Evolutionary conservation across 2,113 vertebrate genomes (phyloP).

Genomic region (Rana temporaria): DNA sequence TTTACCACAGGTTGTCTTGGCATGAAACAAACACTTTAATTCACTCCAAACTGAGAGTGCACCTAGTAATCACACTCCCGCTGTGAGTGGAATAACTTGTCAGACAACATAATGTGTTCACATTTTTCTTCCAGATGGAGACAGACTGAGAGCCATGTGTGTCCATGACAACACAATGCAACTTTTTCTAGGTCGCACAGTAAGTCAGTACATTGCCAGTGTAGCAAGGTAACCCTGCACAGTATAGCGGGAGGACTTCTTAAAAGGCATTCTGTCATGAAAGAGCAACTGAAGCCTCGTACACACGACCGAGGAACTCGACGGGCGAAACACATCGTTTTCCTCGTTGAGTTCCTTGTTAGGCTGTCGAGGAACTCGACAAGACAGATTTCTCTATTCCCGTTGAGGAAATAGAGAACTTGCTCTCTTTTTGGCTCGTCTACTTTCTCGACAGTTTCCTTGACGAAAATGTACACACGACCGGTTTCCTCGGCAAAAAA

Average conservation of each 20-base stretch:
- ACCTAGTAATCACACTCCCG: constrained; percentile 17
- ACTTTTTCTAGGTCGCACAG: constrained; percentile 9
- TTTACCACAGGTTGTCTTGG: background rate
- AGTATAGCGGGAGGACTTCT: background rate
- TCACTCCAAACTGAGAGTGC: constrained; percentile 18
- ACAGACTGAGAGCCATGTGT: constrained; percentile 13
- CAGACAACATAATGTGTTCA: constrained; percentile 8
- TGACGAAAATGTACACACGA: too few species aligned
- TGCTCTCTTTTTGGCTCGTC: too few species aligned
- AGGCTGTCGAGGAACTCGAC: too few species aligned
- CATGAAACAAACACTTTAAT: constrained; percentile 16
- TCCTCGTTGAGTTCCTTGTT: too few species aligned
- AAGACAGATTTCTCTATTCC: too few species aligned
- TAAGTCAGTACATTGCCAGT: background rate
- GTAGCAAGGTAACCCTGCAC: background rate
- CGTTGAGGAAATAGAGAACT: too few species aligned
- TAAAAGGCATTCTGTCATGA: background rate
- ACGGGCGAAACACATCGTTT: too few species aligned
- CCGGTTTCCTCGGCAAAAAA: too few species aligned
- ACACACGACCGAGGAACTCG: too few species aligned
- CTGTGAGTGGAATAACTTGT: constrained; percentile 43
- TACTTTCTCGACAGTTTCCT: too few species aligned
- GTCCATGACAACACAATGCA: background rate
- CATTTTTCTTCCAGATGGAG: constrained; percentile 36
- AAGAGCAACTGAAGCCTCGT: too few species aligned